Evolutionary conservation across 2,797 vertebrate genomes (phyloP).

Genomic region (Phrynocephalus guinanensis): DNA sequence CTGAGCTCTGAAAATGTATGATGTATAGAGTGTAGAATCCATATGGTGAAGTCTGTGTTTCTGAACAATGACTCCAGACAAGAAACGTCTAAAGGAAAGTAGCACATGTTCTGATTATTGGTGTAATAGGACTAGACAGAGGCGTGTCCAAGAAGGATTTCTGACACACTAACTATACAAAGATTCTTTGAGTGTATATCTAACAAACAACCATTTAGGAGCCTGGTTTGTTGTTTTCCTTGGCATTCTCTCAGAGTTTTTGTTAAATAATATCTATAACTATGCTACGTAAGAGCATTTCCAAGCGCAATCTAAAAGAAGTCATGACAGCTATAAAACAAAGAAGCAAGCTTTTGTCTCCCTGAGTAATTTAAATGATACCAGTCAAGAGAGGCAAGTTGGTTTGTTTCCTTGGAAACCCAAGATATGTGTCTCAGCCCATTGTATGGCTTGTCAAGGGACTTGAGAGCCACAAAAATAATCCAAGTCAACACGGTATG

Average conservation of each 20-base stretch:
- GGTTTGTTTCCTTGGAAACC: not conserved
- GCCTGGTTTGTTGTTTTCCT: slow-evolving; percentile 19
- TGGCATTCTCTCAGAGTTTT: not conserved
- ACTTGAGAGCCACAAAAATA: not conserved
- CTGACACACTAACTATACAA: slow-evolving; percentile 4
- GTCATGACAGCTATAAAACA: not conserved
- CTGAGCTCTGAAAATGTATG: not conserved
- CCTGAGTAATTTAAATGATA: not conserved
- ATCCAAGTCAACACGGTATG: not conserved
- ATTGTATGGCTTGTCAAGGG: not conserved
- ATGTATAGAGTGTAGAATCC: not conserved
- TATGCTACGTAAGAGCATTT: not conserved
- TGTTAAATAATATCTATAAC: not conserved
- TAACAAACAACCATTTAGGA: slow-evolving; percentile 4
- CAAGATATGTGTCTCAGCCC: not conserved
- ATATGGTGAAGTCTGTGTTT: not conserved
- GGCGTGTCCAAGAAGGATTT: not conserved
- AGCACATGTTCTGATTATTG: not conserved
- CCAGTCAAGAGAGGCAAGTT: not conserved
- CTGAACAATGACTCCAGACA: not conserved
- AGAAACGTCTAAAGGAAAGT: slow-evolving; percentile 27
- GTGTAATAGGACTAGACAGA: not conserved
- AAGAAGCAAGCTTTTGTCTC: not conserved
- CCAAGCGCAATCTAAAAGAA: not conserved
- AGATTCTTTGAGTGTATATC: slow-evolving; percentile 24